Conservation (phyloP, 2,888 invertebrate genomes). For the Serripes groenlandicus region DNA sequence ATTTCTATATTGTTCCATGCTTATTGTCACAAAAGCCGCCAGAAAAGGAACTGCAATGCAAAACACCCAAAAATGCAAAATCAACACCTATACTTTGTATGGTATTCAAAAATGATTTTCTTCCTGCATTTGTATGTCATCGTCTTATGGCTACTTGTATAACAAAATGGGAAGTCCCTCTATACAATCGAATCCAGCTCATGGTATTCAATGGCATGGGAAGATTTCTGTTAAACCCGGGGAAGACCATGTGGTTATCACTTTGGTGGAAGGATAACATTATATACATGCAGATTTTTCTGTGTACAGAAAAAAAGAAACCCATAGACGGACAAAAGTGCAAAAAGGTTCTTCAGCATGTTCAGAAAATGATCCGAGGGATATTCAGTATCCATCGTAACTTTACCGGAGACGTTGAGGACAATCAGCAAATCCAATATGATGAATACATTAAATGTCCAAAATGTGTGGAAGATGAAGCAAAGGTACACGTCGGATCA, state of each 20-base stretch:
- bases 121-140: background rate
- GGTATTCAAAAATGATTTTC: background rate
- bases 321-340: background rate
- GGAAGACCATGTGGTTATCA: background rate
- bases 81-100: background rate
- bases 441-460: background rate
- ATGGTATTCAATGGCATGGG: background rate
- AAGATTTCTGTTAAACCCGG: background rate
- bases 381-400: background rate
- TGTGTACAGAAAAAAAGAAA: background rate
- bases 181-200: background rate
- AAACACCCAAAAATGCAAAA: background rate
- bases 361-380: background rate
- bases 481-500: no score
- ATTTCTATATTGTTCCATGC: background rate
- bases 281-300: background rate
- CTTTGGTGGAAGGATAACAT: background rate
- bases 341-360: background rate
- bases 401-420: background rate
- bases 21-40: background rate
- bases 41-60: background rate
- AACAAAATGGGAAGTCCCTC: background rate
- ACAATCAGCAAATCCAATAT: background rate
- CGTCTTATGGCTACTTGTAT: background rate
- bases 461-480: background rate